Base-by-base conservation (phyloP, 2,797 vertebrate species). In the Cetoscarus ocellatus region DNA sequence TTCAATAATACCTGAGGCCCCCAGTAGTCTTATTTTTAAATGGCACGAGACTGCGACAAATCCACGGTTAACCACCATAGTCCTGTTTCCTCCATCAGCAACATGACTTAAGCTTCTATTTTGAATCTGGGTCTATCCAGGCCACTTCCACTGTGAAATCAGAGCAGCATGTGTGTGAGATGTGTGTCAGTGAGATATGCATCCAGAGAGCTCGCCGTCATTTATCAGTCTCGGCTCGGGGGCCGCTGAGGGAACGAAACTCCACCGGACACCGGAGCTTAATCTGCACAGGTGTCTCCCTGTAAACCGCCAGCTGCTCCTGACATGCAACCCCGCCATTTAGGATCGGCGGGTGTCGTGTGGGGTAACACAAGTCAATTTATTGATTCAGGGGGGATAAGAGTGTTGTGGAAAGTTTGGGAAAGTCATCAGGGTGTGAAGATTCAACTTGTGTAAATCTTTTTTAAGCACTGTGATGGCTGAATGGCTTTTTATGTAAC, bases 221-320 rank as follows among this genome's bases (percentile, higher is more conserved):
- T 91, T 91, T 88, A 91, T 93, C 91, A 91, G 90, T 86, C 90
- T 91, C 7, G 63, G 61, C 77, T 82, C n/a, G 40, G 68, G 47
- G 85, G 73, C 78, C 83, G 11, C 75, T 53, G 78, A 69, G 80
- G 81, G 63, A 68, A 73, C 8, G 68, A 83, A 86, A 79, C 72
- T 61, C 55, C 66, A 77, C 67, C 68, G 54, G 75, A 84, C 80
- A 81, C 86, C 67, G 51, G 77, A 85, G 83, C 80, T 77, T 85
- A 87, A 87, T 82, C 84, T 44, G 58, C 85, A 82, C 89, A 90
- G 87, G 87, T 92, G 85, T 87, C 78, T 62, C 59, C 45, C 67
- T 81, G 78, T 59, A 68, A 85, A 80, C 45, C 67, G 0, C 80
- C 90, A 91, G 90, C 89, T 91, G 90, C 86, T 83, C 73, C 75